These are phyloP conservation scores for Euzophera pinguis DNA, from an alignment of 2,888 invertebrate species.

Conservation along the genomic window DNA sequence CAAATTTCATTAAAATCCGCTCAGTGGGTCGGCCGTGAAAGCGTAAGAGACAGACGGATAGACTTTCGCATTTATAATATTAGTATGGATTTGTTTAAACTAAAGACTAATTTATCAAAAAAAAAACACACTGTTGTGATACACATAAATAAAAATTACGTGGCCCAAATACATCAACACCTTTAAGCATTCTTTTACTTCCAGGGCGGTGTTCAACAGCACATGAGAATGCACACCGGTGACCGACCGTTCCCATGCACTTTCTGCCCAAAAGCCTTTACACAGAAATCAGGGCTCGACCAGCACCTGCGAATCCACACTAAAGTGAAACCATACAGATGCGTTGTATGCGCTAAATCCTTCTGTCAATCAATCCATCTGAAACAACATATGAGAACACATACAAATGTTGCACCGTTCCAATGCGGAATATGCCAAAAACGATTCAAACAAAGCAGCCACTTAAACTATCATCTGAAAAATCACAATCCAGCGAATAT, in stretches of 20 bases:
- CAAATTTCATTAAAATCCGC: too few relatives aligned
- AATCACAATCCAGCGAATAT: slow-evolving; percentile 51
- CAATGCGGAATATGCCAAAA: slow-evolving; percentile 61
- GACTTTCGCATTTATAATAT: too few relatives aligned
- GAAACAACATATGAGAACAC: slow-evolving; percentile 69
- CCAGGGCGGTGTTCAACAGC: slow-evolving; percentile 59
- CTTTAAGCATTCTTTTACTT: background rate
- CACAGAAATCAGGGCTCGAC: slow-evolving; percentile 68
- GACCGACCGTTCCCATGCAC: slow-evolving; percentile 63
- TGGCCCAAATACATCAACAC: too few relatives aligned
- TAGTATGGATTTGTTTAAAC: too few relatives aligned
- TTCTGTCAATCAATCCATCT: slow-evolving; percentile 66
- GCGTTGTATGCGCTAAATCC: slow-evolving; percentile 60
- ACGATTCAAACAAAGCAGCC: slow-evolving; percentile 63
- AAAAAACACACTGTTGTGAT: too few relatives aligned
- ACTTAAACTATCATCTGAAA: slow-evolving; percentile 64
- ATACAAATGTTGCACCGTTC: slow-evolving; percentile 67
- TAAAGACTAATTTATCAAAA: too few relatives aligned
- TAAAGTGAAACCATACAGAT: slow-evolving; percentile 60
- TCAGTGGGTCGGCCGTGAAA: too few relatives aligned
- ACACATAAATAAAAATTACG: too few relatives aligned
- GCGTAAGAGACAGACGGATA: too few relatives aligned
- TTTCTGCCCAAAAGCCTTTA: slow-evolving; percentile 62
- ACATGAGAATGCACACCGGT: slow-evolving; percentile 63
- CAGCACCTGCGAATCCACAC: slow-evolving; percentile 69